These are phyloP conservation scores for Physella acuta DNA, from an alignment of 1,140 invertebrate species.

Conservation along the genomic window DNA sequence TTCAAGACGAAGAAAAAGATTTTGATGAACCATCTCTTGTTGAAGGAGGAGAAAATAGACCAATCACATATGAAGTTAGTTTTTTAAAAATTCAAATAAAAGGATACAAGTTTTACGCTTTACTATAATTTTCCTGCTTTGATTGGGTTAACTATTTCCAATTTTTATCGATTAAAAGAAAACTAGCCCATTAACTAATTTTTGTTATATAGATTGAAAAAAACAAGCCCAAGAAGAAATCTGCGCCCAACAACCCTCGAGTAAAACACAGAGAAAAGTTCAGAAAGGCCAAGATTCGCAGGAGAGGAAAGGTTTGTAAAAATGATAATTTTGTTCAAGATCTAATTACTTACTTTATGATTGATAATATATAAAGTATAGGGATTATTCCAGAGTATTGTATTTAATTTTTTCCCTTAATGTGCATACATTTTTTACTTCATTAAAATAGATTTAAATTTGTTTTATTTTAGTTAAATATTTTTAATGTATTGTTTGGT, in stretches of 20 bases:
- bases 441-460: too few species aligned
- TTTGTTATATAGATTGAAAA: conserved; percentile 19
- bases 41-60: conserved; percentile 12
- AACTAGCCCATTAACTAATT: too few species aligned
- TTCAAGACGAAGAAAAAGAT: not conserved
- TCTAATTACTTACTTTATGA: not conserved
- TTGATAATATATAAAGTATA: too few species aligned
- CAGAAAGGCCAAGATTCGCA: conserved; percentile 20
- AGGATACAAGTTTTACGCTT: not conserved
- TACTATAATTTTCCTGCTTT: not conserved
- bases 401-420: too few species aligned
- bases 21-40: not conserved
- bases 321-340: not conserved
- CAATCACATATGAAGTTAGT: conserved; percentile 19
- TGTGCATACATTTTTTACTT: too few species aligned
- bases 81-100: not conserved
- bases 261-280: conserved; percentile 26
- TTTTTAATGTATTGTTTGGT: too few species aligned
- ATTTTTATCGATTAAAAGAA: too few species aligned
- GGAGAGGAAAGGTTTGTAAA: conserved; percentile 20
- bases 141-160: too few species aligned
- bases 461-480: too few species aligned
- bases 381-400: too few species aligned
- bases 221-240: conserved; percentile 20
- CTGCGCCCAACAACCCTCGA: conserved; percentile 21